A percentile compares a stretch with the other conserved stretches of the same genome.
These are phyloP conservation scores for Esperia sulphurella DNA, from an alignment of 2,888 invertebrate genomes.

Conservation along the genomic window DNA sequence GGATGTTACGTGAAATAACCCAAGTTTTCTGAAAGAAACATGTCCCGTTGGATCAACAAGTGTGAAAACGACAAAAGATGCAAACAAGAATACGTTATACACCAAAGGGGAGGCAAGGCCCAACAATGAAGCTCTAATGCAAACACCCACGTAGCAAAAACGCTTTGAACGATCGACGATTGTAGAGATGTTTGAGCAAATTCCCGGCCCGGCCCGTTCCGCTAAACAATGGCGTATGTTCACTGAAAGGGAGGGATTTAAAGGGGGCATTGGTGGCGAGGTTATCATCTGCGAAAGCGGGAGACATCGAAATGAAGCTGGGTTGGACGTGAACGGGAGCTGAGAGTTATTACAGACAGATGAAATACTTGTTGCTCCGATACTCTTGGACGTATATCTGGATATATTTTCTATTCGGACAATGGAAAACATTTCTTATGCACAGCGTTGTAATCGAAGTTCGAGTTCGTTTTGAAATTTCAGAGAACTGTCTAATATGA, in stretches of 20 bases:
- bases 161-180: constrained; percentile 42
- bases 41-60: constrained; percentile 20
- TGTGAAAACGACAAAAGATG: constrained; percentile 31
- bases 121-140: constrained; percentile 44
- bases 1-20: too few relatives aligned
- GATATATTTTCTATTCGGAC: background rate
- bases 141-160: constrained; percentile 48
- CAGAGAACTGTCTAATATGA: background rate
- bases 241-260: background rate
- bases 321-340: constrained; percentile 13
- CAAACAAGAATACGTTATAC: constrained; percentile 20
- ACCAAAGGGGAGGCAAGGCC: background rate
- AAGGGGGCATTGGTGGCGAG: constrained; percentile 15
- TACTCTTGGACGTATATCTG: background rate
- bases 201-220: constrained; percentile 16
- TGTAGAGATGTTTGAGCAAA: constrained; percentile 45
- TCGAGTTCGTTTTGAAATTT: background rate
- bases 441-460: background rate
- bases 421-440: background rate
- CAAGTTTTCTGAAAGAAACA: too few relatives aligned
- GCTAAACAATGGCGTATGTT: constrained; percentile 4
- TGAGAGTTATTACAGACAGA: background rate
- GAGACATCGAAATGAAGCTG: constrained; percentile 10
- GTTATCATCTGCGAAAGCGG: constrained; percentile 21
- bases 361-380: background rate